A percentile compares a stretch with the other conserved stretches of the same genome.
Conservation (phyloP, 2,888 invertebrate genomes). For the Metopia argyrocephala region DNA sequence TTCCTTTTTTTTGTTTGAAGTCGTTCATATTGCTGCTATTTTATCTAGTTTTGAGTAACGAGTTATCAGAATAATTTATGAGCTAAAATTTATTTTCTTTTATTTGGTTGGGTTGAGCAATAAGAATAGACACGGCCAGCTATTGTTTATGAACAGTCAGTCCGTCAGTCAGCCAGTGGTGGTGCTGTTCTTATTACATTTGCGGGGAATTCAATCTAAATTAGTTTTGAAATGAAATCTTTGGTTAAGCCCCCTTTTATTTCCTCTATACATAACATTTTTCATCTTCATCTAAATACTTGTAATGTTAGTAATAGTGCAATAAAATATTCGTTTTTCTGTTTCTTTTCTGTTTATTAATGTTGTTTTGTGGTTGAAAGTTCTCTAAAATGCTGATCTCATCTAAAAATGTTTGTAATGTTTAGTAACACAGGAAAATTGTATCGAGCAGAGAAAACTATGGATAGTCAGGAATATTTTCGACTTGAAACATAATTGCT, state of each 20-base stretch:
- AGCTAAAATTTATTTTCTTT: constrained; percentile 39
- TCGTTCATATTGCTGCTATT: neutral
- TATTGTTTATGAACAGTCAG: constrained; percentile 35
- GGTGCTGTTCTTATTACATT: constrained; percentile 8
- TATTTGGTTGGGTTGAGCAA: constrained; percentile 11
- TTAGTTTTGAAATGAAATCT: constrained; percentile 61
- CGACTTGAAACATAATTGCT: constrained; percentile 56
- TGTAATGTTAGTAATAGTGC: constrained; percentile 1
- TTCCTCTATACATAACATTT: neutral
- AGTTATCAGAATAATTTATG: constrained; percentile 60
- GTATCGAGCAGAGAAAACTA: constrained; percentile 29
- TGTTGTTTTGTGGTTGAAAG: constrained; percentile 41
- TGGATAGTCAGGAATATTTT: constrained; percentile 47
- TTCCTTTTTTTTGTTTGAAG: constrained; percentile 28
- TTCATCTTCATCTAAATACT: constrained; percentile 2
- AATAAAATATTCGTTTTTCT: constrained; percentile 22
- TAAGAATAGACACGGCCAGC: constrained; percentile 39
- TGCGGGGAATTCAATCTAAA: constrained; percentile 54
- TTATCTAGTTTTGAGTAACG: constrained; percentile 11
- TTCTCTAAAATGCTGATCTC: constrained; percentile 54
- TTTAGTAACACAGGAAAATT: constrained; percentile 13
- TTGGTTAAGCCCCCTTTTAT: constrained; percentile 34
- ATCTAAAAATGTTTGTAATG: constrained; percentile 53
- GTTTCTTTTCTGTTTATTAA: constrained; percentile 22
- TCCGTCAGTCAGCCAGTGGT: no score